phyloP scores from a whole-genome alignment of 2,113 vertebrate species.

The Dipodomys ordii region DNA sequence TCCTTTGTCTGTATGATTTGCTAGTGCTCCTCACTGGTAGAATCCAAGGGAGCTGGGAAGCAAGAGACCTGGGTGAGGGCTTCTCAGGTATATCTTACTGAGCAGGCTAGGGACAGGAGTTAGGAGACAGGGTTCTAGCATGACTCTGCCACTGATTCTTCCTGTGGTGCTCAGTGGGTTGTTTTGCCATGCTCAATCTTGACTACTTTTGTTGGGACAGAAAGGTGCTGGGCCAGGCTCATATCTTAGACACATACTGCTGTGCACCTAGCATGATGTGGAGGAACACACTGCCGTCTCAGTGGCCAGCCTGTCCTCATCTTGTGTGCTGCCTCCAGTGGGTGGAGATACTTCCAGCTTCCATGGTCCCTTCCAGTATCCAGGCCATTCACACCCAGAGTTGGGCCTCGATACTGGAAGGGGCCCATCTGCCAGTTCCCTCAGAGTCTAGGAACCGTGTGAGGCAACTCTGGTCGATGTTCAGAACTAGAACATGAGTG shows the following conservation, averaged over 20 bases:
- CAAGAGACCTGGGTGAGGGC: too few relatives aligned
- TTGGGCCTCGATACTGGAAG: neutral
- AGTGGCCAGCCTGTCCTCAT: neutral
- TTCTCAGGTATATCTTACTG: rapidly evolving
- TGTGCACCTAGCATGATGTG: rapidly evolving
- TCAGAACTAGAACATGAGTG: neutral
- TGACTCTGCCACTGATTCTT: neutral
- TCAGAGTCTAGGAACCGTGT: neutral
- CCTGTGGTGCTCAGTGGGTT: neutral
- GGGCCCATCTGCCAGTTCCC: too few relatives aligned
- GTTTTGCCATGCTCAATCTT: neutral
- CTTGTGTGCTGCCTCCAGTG: neutral
- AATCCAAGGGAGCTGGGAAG: neutral
- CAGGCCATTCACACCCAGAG: rapidly evolving
- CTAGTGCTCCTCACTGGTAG: too few relatives aligned
- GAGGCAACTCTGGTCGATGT: too few relatives aligned
- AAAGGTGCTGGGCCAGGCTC: neutral
- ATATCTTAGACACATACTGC: neutral
- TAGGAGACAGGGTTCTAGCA: neutral
- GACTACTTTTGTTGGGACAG: too few relatives aligned
- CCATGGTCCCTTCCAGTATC: too few relatives aligned
- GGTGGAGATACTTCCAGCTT: neutral
- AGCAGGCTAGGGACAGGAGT: too few relatives aligned
- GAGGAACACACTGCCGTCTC: too few relatives aligned
- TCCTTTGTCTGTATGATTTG: too few relatives aligned